phyloP scores from a whole-genome alignment of 2,797 vertebrate species.

The Xerus rutilus region DNA sequence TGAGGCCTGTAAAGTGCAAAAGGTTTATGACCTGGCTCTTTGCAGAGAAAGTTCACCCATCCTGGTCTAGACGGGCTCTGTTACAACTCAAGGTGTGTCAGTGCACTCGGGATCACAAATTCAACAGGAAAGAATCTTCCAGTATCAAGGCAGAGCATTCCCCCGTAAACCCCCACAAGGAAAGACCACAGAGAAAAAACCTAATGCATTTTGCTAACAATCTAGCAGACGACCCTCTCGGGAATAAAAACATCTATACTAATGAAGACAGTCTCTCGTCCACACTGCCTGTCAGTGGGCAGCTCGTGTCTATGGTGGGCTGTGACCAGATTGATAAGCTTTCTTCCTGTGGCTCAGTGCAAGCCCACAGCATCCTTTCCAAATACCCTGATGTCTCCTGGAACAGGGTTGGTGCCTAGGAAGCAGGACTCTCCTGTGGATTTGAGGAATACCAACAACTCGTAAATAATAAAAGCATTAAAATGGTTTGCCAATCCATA shows the following conservation, averaged over 20 bases:
- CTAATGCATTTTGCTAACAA: background rate
- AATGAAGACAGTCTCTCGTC: conserved; percentile 13
- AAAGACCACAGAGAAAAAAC: background rate
- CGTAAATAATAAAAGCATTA: background rate
- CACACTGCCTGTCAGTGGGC: background rate
- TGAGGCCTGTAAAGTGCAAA: background rate
- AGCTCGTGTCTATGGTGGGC: background rate
- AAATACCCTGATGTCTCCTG: background rate
- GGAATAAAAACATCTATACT: conserved; percentile 53
- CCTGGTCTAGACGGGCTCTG: background rate
- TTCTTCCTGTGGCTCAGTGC: background rate
- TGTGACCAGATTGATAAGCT: conserved; percentile 2
- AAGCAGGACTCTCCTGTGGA: background rate
- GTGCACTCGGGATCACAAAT: background rate
- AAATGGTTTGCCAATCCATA: background rate
- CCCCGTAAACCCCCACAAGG: no score
- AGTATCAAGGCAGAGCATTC: background rate
- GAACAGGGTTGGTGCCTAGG: background rate
- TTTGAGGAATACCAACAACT: background rate
- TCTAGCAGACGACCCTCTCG: conserved; percentile 32
- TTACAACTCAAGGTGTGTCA: background rate
- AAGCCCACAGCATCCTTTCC: background rate
- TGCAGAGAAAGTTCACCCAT: background rate
- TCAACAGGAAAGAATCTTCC: background rate
- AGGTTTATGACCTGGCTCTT: background rate